A percentile compares a stretch with the other conserved stretches of the same genome.
These are phyloP conservation scores for Marronus borbonicus DNA, from an alignment of 2,888 invertebrate species.

Conservation along the genomic window DNA sequence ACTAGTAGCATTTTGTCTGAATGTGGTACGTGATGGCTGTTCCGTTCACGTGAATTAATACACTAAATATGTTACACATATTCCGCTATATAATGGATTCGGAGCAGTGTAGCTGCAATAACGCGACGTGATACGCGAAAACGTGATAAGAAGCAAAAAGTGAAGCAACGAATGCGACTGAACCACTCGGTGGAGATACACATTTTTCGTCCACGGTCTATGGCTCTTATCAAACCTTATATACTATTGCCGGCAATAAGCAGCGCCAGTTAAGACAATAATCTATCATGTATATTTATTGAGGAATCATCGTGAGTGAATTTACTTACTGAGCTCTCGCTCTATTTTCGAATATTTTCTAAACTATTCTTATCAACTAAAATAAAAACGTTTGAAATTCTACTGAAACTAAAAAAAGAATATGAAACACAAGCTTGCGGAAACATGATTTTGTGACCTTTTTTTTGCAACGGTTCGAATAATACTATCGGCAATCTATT, in stretches of 20 bases:
- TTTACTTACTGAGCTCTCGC: background rate
- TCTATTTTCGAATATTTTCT: background rate
- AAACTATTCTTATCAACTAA: slow-evolving; percentile 2
- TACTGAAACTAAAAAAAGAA: slow-evolving; percentile 12
- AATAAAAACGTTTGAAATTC: background rate
- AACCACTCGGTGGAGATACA: slow-evolving; percentile 20
- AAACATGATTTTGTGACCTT: slow-evolving; percentile 16
- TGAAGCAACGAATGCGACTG: slow-evolving; percentile 5
- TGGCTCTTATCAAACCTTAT: slow-evolving; percentile 29
- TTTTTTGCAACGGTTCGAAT: background rate
- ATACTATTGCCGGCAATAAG: slow-evolving; percentile 17
- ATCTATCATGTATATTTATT: background rate
- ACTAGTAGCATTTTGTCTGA: background rate
- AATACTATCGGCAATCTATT: slow-evolving; percentile 3
- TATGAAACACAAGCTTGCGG: slow-evolving; percentile 34
- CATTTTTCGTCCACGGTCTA: slow-evolving; percentile 10
- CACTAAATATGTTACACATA: slow-evolving; percentile 22
- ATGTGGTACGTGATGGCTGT: slow-evolving; percentile 25
- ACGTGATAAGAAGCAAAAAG: slow-evolving; percentile 18
- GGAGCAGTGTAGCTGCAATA: slow-evolving; percentile 25
- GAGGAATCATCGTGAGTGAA: background rate
- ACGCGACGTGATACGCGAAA: slow-evolving; percentile 25
- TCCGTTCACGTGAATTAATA: slow-evolving; percentile 9
- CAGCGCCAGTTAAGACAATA: slow-evolving; percentile 16
- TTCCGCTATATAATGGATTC: background rate